A percentile compares a stretch with the other conserved stretches of the same genome.
These are phyloP conservation scores for Hydrozoanthus gracilis DNA, from an alignment of 92 coral and sea anemone genomes.

Conservation along the genomic window DNA sequence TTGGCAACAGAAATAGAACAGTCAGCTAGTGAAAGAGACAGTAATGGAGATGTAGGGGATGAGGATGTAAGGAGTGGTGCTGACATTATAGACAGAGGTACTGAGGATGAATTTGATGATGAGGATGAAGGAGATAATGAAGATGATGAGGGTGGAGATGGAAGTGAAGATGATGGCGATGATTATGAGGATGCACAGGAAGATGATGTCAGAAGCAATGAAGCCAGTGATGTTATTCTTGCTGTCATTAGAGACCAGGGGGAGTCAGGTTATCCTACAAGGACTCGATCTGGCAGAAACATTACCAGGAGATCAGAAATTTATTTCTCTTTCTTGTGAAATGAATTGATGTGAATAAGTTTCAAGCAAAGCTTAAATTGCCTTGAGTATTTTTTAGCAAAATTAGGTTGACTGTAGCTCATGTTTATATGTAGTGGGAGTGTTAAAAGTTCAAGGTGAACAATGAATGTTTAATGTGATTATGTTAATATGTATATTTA, in stretches of 20 bases:
- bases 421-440: constrained; percentile 14
- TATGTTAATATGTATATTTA: constrained; percentile 12
- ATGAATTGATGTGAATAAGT: not conserved
- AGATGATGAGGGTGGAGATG: constrained; percentile 7
- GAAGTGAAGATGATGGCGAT: constrained; percentile 2
- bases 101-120: constrained; percentile 3
- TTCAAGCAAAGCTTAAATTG: constrained; percentile 13
- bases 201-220: constrained; percentile 28
- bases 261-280: not conserved
- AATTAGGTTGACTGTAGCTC: constrained; percentile 17
- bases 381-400: constrained; percentile 6
- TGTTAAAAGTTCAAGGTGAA: constrained; percentile 19
- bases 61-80: constrained; percentile 15
- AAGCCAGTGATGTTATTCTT: constrained; percentile 21
- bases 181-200: constrained; percentile 22
- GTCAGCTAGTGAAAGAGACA: constrained; percentile 1
- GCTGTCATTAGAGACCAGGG: constrained; percentile 20
- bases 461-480: constrained; percentile 22
- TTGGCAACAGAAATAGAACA: not conserved
- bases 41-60: constrained; percentile 19
- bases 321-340: constrained; percentile 23
- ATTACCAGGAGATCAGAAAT: constrained; percentile 18
- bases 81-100: constrained; percentile 7
- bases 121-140: constrained; percentile 14
- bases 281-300: constrained; percentile 21